These are phyloP conservation scores for Serilophus lunatus DNA, from an alignment of 2,113 vertebrate species.

Conservation along the genomic window DNA sequence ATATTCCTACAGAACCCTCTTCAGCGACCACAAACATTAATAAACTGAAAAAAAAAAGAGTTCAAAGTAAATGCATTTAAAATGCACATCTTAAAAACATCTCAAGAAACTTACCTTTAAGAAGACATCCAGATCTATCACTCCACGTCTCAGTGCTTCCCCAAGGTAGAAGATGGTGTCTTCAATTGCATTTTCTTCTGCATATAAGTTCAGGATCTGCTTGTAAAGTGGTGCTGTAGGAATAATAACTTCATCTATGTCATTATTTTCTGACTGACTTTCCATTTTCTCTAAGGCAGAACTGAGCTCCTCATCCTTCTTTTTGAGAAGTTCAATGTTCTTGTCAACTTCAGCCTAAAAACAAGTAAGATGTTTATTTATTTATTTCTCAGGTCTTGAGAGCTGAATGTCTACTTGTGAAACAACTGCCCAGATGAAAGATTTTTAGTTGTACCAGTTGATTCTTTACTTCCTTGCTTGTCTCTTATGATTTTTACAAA, in stretches of 20 bases:
- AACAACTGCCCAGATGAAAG: not conserved
- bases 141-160: conserved; percentile 91
- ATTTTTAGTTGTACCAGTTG: not conserved
- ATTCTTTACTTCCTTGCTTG: not conserved
- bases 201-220: conserved; percentile 97
- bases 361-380: not conserved
- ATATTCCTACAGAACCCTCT: not conserved
- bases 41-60: not conserved
- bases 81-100: not conserved
- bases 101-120: conserved; percentile 83
- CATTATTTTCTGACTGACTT: conserved; percentile 97
- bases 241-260: conserved; percentile 97
- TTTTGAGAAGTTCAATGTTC: conserved; percentile 96
- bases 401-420: not conserved
- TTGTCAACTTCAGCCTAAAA: conserved; percentile 91
- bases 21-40: not conserved
- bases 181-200: conserved; percentile 98
- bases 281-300: conserved; percentile 98
- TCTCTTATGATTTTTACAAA: not conserved
- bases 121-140: conserved; percentile 97
- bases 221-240: conserved; percentile 97
- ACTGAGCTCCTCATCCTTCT: conserved; percentile 95
- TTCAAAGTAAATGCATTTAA: not conserved
- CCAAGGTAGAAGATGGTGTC: conserved; percentile 99
- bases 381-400: not conserved